Conservation (phyloP, 1,140 invertebrate species). For the Diabrotica undecimpunctata region DNA sequence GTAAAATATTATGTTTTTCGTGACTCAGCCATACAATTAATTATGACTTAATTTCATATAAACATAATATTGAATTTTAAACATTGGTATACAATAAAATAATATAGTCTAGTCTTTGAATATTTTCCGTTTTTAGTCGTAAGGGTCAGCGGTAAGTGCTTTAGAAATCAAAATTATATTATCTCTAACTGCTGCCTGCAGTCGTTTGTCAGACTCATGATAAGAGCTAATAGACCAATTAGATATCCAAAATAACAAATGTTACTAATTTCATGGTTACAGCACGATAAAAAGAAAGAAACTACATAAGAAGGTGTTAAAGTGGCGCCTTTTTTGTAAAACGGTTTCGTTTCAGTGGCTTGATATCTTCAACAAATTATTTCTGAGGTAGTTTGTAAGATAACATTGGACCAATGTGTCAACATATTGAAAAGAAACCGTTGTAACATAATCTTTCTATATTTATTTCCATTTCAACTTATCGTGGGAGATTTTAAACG, state of each 20-base stretch:
- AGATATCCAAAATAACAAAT: neutral
- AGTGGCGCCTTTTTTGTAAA: neutral
- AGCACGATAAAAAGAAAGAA: neutral
- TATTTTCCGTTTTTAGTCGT: too few species aligned
- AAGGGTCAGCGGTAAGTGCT: too few species aligned
- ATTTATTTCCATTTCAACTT: too few species aligned
- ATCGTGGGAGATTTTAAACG: too few species aligned
- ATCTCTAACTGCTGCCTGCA: neutral
- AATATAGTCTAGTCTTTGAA: too few species aligned
- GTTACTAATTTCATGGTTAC: neutral
- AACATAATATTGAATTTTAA: too few species aligned
- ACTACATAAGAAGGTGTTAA: neutral
- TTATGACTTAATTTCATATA: too few species aligned
- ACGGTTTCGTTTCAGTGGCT: neutral
- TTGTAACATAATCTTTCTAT: neutral
- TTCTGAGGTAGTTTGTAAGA: neutral
- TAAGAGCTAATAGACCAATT: neutral
- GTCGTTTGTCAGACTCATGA: neutral
- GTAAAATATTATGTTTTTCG: too few species aligned
- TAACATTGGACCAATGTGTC: neutral
- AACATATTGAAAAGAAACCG: neutral
- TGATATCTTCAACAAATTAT: constrained; percentile 1
- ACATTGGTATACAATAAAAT: too few species aligned
- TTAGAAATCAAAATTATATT: neutral
- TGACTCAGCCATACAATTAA: too few species aligned